These are phyloP conservation scores for Microlaimidae sp. DNA, from an alignment of 2,888 invertebrate genomes.

Conservation along the genomic window DNA sequence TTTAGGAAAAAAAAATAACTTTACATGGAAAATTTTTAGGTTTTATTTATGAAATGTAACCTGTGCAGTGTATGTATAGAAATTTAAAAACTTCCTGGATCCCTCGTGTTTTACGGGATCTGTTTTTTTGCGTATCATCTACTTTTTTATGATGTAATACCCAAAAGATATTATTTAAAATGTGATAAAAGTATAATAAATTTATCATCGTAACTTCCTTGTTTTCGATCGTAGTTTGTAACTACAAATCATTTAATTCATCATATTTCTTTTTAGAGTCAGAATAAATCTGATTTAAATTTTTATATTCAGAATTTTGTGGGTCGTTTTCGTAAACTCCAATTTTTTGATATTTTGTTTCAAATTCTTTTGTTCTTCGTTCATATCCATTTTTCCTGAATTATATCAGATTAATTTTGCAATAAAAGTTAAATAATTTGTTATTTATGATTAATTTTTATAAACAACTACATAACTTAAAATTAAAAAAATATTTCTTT, in stretches of 20 bases:
- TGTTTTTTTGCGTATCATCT: too few relatives aligned
- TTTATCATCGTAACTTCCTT: too few relatives aligned
- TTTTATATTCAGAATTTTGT: slow-evolving; percentile 26
- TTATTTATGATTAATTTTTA: background rate
- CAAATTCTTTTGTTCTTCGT: slow-evolving; percentile 28
- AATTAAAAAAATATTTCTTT: background rate
- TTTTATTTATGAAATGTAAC: too few relatives aligned
- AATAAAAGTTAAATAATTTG: background rate
- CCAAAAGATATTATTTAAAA: too few relatives aligned
- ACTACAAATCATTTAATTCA: slow-evolving; percentile 4
- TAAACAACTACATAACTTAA: background rate
- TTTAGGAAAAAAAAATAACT: too few relatives aligned
- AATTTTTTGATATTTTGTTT: slow-evolving; percentile 32
- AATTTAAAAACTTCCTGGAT: too few relatives aligned
- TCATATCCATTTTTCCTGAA: slow-evolving; percentile 24
- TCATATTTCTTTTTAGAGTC: slow-evolving; percentile 13
- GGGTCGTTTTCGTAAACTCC: slow-evolving; percentile 27
- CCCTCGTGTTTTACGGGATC: too few relatives aligned
- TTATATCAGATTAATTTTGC: too few relatives aligned
- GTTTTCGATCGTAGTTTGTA: slow-evolving; percentile 10
- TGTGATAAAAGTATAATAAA: too few relatives aligned
- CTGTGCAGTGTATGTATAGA: too few relatives aligned
- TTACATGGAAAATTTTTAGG: too few relatives aligned
- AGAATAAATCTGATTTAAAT: slow-evolving; percentile 25
- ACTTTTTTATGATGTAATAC: too few relatives aligned